Percentiles rank a stretch among this genome's conserved stretches.
Conservation (phyloP, 2,113 vertebrate genomes). For the Dinomys branickii region DNA sequence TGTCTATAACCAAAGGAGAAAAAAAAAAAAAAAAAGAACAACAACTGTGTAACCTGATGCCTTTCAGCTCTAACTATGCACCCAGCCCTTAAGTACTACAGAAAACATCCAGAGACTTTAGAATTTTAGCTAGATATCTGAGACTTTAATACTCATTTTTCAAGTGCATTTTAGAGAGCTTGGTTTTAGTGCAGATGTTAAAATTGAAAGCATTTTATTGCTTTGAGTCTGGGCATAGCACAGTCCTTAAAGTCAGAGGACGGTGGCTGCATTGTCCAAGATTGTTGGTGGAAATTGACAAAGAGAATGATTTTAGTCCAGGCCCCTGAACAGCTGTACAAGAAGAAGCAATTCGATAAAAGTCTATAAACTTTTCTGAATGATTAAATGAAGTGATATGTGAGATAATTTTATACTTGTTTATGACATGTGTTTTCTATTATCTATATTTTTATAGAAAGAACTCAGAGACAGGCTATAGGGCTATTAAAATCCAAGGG, state of each 20-base stretch:
- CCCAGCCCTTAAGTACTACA: not conserved
- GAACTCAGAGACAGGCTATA: not conserved
- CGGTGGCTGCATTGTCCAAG: not conserved
- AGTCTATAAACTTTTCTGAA: not conserved
- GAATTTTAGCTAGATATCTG: not conserved
- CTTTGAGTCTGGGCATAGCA: not conserved
- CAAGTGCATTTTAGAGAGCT: not conserved
- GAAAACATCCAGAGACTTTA: not conserved
- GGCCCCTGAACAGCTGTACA: not conserved
- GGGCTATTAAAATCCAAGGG: not conserved
- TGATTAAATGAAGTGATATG: not conserved
- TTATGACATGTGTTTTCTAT: not conserved
- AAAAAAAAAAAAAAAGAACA: not conserved
- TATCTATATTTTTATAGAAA: not conserved
- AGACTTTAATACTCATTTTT: not conserved
- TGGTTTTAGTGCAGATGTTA: not conserved
- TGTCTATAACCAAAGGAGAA: not conserved
- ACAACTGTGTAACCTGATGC: rapidly evolving
- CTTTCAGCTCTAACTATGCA: not conserved
- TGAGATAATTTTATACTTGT: not conserved
- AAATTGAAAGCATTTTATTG: not conserved
- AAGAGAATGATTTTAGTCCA: not conserved
- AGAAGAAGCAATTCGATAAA: not conserved
- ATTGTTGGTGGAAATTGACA: not conserved
- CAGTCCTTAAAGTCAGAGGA: not conserved